Evolutionary conservation across 2,113 vertebrate genomes (phyloP).

Genomic region (Solea senegalensis): DNA sequence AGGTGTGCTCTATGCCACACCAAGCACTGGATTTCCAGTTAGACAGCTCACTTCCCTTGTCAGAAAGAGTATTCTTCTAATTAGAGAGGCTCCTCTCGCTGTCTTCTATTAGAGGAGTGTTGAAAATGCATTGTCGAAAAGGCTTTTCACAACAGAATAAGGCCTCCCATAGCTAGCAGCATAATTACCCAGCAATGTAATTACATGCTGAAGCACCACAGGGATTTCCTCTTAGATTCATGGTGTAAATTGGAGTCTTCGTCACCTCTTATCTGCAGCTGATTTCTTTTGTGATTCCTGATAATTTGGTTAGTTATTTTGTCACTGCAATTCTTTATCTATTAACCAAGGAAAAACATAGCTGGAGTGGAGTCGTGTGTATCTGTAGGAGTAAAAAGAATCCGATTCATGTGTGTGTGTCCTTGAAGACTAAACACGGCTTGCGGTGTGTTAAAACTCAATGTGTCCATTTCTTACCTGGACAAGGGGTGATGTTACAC

Average conservation of each 20-base stretch:
- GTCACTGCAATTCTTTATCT: conserved; percentile 41
- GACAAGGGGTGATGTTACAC: conserved; percentile 95
- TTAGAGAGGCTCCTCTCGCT: conserved; percentile 64
- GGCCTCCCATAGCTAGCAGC: conserved; percentile 63
- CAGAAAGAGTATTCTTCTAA: conserved; percentile 72
- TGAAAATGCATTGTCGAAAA: conserved; percentile 69
- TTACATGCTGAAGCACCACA: conserved; percentile 72
- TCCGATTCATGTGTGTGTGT: background rate
- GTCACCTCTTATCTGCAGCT: conserved; percentile 62
- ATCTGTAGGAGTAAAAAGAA: conserved; percentile 6
- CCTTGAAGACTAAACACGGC: too few species aligned
- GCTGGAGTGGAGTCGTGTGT: conserved; percentile 12
- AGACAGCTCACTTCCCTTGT: conserved; percentile 69
- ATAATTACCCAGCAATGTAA: conserved; percentile 81
- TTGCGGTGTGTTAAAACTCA: conserved; percentile 8
- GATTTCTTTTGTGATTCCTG: conserved; percentile 64
- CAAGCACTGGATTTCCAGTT: conserved; percentile 74
- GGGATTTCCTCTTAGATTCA: conserved; percentile 75
- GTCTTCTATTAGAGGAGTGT: conserved; percentile 46
- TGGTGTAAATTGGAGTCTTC: conserved; percentile 72
- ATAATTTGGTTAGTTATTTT: conserved; percentile 53
- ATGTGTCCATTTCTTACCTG: conserved; percentile 80
- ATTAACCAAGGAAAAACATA: conserved; percentile 35
- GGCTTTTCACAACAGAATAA: conserved; percentile 72
- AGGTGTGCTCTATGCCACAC: conserved; percentile 63